These are phyloP conservation scores for Cylloceria caligata DNA, from an alignment of 2,888 invertebrate species.

Conservation along the genomic window DNA sequence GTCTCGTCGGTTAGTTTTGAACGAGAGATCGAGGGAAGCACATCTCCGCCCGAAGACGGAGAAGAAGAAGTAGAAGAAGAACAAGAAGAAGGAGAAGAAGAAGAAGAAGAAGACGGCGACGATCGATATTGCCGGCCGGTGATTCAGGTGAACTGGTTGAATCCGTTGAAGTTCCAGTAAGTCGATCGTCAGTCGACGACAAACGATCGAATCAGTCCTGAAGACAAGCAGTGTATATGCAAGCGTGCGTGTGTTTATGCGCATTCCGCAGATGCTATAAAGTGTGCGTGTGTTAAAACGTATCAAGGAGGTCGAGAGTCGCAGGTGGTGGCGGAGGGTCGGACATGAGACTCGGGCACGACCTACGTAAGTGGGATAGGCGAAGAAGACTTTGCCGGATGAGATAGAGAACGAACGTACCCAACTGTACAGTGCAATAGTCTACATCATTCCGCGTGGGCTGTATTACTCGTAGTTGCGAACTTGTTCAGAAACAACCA, in stretches of 20 bases:
- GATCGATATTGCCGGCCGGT: constrained; percentile 23
- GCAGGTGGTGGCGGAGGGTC: constrained; percentile 47
- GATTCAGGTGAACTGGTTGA: constrained; percentile 41
- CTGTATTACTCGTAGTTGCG: constrained; percentile 14
- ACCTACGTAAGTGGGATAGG: constrained; percentile 69
- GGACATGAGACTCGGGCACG: constrained; percentile 67
- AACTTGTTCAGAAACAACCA: constrained; percentile 21
- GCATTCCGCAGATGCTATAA: constrained; percentile 23
- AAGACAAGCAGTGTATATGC: constrained; percentile 19
- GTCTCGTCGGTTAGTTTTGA: constrained; percentile 81
- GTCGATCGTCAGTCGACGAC: constrained; percentile 14
- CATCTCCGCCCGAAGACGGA: constrained; percentile 71
- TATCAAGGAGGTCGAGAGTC: constrained; percentile 49
- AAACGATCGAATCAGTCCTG: background rate
- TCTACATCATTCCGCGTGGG: background rate
- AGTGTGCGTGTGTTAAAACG: constrained; percentile 43
- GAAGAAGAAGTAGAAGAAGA: too few relatives aligned
- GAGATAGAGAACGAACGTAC: constrained; percentile 45
- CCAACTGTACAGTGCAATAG: constrained; percentile 18
- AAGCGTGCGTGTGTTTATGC: constrained; percentile 36
- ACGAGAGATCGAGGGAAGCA: constrained; percentile 81
- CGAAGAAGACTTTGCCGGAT: constrained; percentile 57
- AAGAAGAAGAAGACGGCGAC: constrained; percentile 42
- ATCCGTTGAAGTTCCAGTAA: constrained; percentile 47
- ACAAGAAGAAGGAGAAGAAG: constrained; percentile 30